A percentile compares a stretch with the other conserved stretches of the same genome.
phyloP scores from a whole-genome alignment of 2,888 invertebrate genomes.

The Monoplex corrugatus region DNA sequence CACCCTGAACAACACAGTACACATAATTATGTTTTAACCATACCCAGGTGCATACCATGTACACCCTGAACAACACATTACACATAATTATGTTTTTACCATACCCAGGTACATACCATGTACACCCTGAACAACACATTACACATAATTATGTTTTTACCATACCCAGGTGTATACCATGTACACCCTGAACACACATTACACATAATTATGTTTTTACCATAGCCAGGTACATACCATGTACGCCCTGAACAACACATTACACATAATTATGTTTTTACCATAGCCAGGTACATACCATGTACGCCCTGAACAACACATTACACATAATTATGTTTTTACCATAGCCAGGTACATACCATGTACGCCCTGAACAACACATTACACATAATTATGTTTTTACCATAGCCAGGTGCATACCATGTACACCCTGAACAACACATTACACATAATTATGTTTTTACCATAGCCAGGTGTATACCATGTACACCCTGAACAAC shows the following conservation, averaged over 20 bases:
- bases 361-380: neutral
- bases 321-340: no score
- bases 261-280: neutral
- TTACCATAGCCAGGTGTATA: no score
- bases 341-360: neutral
- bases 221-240: constrained; percentile 99
- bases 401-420: no score
- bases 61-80: neutral
- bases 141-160: neutral
- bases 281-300: neutral
- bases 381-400: no score
- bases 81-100: neutral
- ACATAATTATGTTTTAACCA: no score
- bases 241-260: constrained; percentile 87
- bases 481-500: neutral
- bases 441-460: no score
- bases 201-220: no score
- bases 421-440: neutral
- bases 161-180: no score
- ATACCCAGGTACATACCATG: neutral
- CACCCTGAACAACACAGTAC: no score
- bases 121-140: neutral
- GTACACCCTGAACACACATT: neutral
- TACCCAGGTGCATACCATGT: no score
- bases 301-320: neutral